Conservation (phyloP, 2,888 invertebrate genomes). For the Euzophera pinguis region DNA sequence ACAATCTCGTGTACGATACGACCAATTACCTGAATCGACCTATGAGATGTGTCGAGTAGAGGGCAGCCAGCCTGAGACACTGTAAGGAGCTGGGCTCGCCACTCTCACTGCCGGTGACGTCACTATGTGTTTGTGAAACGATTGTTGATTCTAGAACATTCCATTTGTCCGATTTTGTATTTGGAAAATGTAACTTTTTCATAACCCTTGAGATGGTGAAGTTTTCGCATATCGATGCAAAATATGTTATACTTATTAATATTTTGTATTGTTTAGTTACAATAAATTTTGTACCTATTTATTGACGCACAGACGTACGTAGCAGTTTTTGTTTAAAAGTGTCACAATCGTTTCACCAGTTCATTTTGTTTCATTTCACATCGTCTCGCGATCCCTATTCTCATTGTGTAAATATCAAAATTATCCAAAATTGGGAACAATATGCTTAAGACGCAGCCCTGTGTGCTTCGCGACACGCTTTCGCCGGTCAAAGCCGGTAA, state of each 20-base stretch:
- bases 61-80: conserved; percentile 72
- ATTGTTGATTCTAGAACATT: not conserved
- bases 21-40: no score
- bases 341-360: conserved; percentile 41
- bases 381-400: conserved; percentile 29
- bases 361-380: conserved; percentile 39
- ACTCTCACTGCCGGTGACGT: conserved; percentile 35
- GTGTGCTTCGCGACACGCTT: conserved; percentile 49
- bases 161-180: no score
- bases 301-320: no score
- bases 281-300: no score
- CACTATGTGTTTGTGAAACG: conserved; percentile 8
- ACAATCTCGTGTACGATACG: no score
- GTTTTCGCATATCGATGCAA: no score
- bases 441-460: conserved; percentile 38
- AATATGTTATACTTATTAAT: no score
- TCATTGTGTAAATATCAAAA: conserved; percentile 39
- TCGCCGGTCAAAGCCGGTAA: conserved; percentile 21
- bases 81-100: conserved; percentile 58
- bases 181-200: no score
- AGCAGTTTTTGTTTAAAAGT: not conserved
- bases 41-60: conserved; percentile 27
- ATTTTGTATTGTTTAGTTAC: no score
- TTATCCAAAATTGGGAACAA: conserved; percentile 19
- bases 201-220: no score